These are phyloP conservation scores for Papilio machaon DNA, from an alignment of 1,140 invertebrate genomes.

Conservation along the genomic window DNA sequence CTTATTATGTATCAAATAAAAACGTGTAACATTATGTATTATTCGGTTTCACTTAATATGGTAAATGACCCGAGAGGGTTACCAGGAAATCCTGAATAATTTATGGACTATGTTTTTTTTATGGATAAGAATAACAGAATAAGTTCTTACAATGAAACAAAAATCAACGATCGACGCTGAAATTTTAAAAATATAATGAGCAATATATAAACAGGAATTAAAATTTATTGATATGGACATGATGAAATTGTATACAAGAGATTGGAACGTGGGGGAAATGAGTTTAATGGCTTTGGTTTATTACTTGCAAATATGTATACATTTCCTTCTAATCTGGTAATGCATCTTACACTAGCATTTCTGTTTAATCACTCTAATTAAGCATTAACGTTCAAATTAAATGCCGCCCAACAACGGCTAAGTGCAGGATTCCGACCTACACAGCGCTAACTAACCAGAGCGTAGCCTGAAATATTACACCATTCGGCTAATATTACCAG, in stretches of 20 bases:
- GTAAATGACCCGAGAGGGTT: conserved; percentile 1
- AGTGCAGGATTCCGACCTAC: not conserved
- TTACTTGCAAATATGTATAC: not conserved
- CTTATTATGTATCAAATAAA: conserved; percentile 8
- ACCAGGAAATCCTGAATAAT: not conserved
- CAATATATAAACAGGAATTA: not conserved
- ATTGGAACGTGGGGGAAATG: not conserved
- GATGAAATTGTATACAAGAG: not conserved
- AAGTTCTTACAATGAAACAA: not conserved
- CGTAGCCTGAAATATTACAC: not conserved
- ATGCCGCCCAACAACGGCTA: not conserved
- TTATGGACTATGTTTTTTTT: not conserved
- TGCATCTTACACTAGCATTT: not conserved
- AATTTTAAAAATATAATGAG: not conserved
- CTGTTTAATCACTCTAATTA: conserved; percentile 22
- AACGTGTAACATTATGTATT: conserved; percentile 13
- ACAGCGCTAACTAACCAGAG: not conserved
- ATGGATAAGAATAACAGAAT: not conserved
- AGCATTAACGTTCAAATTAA: conserved; percentile 18
- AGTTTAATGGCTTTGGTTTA: not conserved
- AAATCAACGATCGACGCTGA: not conserved
- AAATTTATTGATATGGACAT: not conserved
- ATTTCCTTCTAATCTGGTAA: not conserved
- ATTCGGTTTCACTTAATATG: conserved; percentile 2
- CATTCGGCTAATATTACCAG: not conserved